Evolutionary conservation across 2,888 invertebrate species (phyloP), one percentile per base, ranked within the genome.

Genomic region (Troilus luridus): DNA sequence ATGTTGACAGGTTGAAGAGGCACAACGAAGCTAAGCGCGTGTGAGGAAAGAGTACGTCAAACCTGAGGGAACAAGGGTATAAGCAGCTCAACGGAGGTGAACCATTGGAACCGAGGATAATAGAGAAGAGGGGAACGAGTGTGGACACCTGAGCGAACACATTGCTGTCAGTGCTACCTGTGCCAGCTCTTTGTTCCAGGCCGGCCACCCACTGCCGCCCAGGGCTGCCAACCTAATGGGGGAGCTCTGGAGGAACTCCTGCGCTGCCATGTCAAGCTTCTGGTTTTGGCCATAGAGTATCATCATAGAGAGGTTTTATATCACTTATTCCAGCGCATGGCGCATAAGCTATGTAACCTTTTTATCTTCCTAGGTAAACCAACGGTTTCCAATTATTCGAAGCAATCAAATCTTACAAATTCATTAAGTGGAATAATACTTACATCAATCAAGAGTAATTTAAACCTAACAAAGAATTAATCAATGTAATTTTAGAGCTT

Each of bases 1-100:
- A 85, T 56, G 85, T 85, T 85, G 85, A 85, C 56, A 58, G 85
- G 85, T n/a, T 85, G 85, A 56, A 85, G 85, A 85, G 56, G 56
- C 21, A n/a, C 21, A 85, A n/a, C 11, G 56, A n/a, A 56, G 85
- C 85, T 85, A 85, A 56, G 85, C 85, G 85, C n/a, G 56, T 85
- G 85, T 85, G 85, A 58, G 85, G 85, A 85, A 58, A 58, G 56
- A 85, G n/a, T 85, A 85, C 56, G 85, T 54, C 56, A 58, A 81
- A 21, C 21, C 21, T 41, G 81, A 27, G 77, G 17, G 77, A 27
- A 41, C 81, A 81, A 85, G 85, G 56, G 85, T 19, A 56, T 54
- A 85, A 58, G 85, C n/a, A 58, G 56, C 85, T 54, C 85, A 85
- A 58, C 56, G 85, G 85, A 85, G 85, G n/a, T 11, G 56, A 85